These are phyloP conservation scores for Lacerta viridis DNA, from an alignment of 2,797 vertebrate genomes.

Conservation along the genomic window DNA sequence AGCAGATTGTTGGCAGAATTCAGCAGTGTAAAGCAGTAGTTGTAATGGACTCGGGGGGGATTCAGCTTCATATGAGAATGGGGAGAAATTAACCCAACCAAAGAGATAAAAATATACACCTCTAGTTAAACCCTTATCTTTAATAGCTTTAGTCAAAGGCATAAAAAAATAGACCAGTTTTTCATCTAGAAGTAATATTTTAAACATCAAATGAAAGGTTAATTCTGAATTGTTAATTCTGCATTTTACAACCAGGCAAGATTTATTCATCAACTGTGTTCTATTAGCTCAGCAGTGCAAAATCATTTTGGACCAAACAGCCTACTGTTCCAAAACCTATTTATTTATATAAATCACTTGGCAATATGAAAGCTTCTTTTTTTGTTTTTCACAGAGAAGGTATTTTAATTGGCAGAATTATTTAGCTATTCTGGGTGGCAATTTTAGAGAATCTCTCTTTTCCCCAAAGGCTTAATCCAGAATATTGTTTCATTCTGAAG, in stretches of 20 bases:
- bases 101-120: conserved; percentile 53
- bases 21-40: conserved; percentile 74
- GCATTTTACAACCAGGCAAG: neutral
- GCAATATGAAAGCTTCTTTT: rapidly evolving
- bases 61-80: conserved; percentile 73
- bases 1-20: conserved; percentile 79
- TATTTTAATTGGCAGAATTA: conserved; percentile 10
- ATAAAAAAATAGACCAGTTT: conserved; percentile 53
- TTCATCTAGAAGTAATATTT: conserved; percentile 32
- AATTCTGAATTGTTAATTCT: conserved; percentile 23
- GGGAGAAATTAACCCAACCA: conserved; percentile 59
- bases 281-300: rapidly evolving
- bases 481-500: conserved; percentile 18
- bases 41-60: conserved; percentile 64
- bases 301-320: neutral
- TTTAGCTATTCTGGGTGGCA: conserved; percentile 23
- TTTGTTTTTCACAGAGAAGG: neutral
- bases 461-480: conserved; percentile 14
- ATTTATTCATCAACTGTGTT: conserved; percentile 12
- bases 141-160: conserved; percentile 40
- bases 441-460: neutral
- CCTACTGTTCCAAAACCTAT: conserved; percentile 32
- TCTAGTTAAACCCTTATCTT: conserved; percentile 38
- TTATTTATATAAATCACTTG: neutral
- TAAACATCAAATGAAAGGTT: conserved; percentile 34